Evolutionary conservation across 2,888 invertebrate genomes (phyloP), one percentile per base, ranked within the genome.

Genomic region (Melieria crassipennis): DNA sequence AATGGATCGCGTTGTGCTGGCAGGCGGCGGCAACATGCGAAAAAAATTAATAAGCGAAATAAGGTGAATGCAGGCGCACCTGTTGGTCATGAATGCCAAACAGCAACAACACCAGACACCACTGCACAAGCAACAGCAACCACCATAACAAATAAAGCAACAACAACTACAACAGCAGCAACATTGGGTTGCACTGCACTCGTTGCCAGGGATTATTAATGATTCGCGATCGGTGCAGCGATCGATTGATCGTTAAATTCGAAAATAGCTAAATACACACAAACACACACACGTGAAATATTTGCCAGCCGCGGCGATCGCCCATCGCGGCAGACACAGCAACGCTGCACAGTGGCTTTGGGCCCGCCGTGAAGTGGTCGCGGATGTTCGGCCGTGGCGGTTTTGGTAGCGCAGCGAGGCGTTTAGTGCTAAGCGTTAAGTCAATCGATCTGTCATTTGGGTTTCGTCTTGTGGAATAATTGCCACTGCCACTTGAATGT

Each of bases 361-460:
- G 30, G 30, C 30, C 30, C 30, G 30, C 30, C 30, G 52, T 13
- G 9, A 52, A 52, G 52, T n/a, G 74, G 72, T 75, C 72, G 72
- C 73, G 68, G 69, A 65, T 42, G 57, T 73, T 55, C 69, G 61
- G 52, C 61, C 11, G 68, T 63, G 63, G 61, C 64, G 69, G 68
- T 72, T 72, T 55, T 70, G 47, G 66, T 74, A 73, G 56, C 30
- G 30, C 52, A 56, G 30, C 60, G 72, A 75, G 77, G 77, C 82
- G 79, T 82, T 83, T 83, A 83, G 82, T 79, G 82, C 78, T 82
- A 82, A 83, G 75, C 83, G 80, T 82, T 82, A 82, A 82, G 79
- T 83, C 83, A 82, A 84, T 83, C 83, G 82, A 82, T 82, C 83
- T 84, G 82, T 83, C 84, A 83, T 82, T 83, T 81, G 78, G 79